These are phyloP conservation scores for Onthophagus taurus DNA, from an alignment of 1,140 invertebrate species.

Conservation along the genomic window DNA sequence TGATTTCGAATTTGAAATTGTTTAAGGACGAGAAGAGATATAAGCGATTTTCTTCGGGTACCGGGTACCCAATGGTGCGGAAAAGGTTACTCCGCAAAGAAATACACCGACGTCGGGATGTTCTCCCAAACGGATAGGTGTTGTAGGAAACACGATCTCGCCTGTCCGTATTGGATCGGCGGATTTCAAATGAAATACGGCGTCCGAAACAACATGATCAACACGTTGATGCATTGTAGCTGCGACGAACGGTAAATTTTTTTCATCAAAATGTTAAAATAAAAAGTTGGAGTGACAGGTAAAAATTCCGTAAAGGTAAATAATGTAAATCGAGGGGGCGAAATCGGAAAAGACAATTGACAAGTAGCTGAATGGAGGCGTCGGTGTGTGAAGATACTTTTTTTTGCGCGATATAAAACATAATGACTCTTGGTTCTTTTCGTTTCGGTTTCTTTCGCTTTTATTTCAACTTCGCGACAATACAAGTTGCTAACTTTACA, in stretches of 20 bases:
- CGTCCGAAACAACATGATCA: slow-evolving; percentile 73
- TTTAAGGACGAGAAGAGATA: slow-evolving; percentile 36
- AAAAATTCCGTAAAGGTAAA: no score
- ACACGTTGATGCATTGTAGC: slow-evolving; percentile 77
- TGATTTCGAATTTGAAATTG: neutral
- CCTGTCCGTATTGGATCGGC: slow-evolving; percentile 71
- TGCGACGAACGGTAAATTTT: slow-evolving; percentile 73
- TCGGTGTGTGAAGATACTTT: no score
- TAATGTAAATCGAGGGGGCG: no score
- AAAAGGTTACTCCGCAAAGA: slow-evolving; percentile 61
- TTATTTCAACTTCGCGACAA: no score
- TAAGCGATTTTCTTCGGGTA: slow-evolving; percentile 54
- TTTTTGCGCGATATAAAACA: no score
- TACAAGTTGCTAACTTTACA: no score
- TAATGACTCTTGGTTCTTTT: no score
- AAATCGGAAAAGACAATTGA: no score
- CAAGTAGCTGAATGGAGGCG: no score
- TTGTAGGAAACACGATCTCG: slow-evolving; percentile 71
- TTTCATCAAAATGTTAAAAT: no score
- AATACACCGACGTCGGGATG: slow-evolving; percentile 67
- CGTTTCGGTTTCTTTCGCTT: no score
- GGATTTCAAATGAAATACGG: slow-evolving; percentile 68
- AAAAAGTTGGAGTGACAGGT: no score
- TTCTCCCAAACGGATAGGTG: slow-evolving; percentile 70
- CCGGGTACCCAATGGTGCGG: slow-evolving; percentile 86